Conservation (phyloP, 2,797 vertebrate genomes). For the Acanthopagrus latus region DNA sequence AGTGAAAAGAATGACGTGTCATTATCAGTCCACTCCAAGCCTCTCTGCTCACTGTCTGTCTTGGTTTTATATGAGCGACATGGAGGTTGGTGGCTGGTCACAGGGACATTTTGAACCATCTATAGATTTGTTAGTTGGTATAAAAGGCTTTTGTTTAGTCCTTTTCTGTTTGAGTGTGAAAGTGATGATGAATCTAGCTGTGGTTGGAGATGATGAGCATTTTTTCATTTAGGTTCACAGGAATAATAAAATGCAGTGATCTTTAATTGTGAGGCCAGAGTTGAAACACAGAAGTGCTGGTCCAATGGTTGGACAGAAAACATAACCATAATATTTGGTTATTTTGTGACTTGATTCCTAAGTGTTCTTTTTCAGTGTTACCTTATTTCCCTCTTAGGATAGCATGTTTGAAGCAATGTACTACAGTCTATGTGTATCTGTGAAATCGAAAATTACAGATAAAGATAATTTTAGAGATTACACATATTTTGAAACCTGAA, state of each 20-base stretch:
- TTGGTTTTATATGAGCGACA: conserved; percentile 52
- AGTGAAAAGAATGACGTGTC: conserved; percentile 77
- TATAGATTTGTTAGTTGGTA: conserved; percentile 25
- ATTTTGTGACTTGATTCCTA: neutral
- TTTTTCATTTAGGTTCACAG: neutral
- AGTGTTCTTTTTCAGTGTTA: neutral
- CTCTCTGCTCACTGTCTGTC: conserved; percentile 53
- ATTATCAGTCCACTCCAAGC: conserved; percentile 77
- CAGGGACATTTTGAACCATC: conserved; percentile 46
- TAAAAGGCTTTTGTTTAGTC: conserved; percentile 56
- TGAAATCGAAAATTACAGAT: too few relatives aligned
- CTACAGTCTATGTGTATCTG: too few relatives aligned
- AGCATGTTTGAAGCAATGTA: too few relatives aligned
- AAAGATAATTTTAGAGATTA: too few relatives aligned
- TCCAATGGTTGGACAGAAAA: neutral
- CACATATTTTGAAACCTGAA: too few relatives aligned
- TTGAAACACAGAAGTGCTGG: neutral
- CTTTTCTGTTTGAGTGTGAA: conserved; percentile 20
- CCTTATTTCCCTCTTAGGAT: neutral
- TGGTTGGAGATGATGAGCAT: conserved; percentile 9
- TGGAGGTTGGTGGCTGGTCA: conserved; percentile 53
- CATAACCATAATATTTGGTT: neutral
- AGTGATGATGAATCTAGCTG: neutral
- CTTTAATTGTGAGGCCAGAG: neutral
- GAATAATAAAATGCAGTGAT: neutral